Percentiles rank a stretch among this genome's conserved stretches.
phyloP scores from a whole-genome alignment of 2,888 invertebrate species.

The Lysandra bellargus region DNA sequence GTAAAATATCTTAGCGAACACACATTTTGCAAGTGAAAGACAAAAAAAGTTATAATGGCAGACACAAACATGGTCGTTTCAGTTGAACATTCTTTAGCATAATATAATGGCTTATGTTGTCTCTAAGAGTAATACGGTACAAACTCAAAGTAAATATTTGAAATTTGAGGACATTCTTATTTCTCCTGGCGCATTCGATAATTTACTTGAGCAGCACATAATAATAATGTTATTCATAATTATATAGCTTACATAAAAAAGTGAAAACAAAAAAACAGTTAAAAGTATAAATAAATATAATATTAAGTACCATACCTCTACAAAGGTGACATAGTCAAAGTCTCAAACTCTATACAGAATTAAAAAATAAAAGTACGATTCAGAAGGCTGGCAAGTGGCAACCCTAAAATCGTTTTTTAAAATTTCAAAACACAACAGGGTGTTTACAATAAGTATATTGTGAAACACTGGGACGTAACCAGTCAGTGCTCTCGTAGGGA shows the following conservation, averaged over 20 bases:
- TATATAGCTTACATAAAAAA: no score
- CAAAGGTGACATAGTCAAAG: no score
- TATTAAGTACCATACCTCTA: no score
- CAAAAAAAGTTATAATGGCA: slow-evolving; percentile 32
- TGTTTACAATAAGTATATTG: slow-evolving; percentile 33
- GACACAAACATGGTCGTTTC: neutral
- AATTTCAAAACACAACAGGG: slow-evolving; percentile 8
- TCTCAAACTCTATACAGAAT: no score
- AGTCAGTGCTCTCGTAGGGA: slow-evolving; percentile 28
- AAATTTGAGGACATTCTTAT: neutral
- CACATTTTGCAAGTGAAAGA: neutral
- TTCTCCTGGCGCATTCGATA: no score
- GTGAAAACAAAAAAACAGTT: no score
- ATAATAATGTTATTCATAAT: no score
- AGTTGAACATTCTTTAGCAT: neutral
- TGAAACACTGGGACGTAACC: slow-evolving; percentile 30
- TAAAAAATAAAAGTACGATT: no score
- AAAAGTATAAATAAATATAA: no score
- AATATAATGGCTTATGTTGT: no score
- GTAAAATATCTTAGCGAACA: neutral
- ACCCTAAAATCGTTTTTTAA: neutral
- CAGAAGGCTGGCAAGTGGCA: neutral
- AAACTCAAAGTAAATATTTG: neutral
- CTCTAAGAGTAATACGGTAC: no score
- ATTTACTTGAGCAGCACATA: no score